Base-by-base conservation (phyloP, 2,888 invertebrate species). In the Ferdinandea cuprea region DNA sequence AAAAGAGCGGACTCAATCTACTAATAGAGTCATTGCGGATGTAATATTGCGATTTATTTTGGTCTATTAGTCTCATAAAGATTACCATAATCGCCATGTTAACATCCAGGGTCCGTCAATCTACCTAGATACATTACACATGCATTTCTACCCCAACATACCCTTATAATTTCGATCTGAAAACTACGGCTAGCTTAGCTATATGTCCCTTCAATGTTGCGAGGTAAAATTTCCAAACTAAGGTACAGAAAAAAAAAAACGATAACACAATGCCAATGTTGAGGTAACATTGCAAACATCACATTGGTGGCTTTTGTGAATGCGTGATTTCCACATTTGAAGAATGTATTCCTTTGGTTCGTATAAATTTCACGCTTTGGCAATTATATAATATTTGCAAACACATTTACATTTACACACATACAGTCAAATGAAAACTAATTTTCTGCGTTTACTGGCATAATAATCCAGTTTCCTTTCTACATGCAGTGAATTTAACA, bases 351-450 rank as follows among this genome's bases (percentile, higher is more conserved):
- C 54, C 56, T 52, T 63, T 58, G 63, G 74, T 54, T 25, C 30
- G 71, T 80, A 76, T 77, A 54, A 81, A 81, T 77, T 81, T 77
- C 77, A 81, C 81, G 77, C 71, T 66, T 61, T 77, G 71, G 25
- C 71, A 81, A 71, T 81, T 81, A 81, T 59, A 71, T 76, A 71
- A 81, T 77, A 71, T 81, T 81, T 76, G 71, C 65, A 61, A 66
- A 77, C 40, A 59, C 40, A 69, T 66, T 71, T 35, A 40, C 59
- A 9, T 54, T 44, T 21, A 56, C 32, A 58, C 28, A 7, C 17
- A 37, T 25, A 48, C 66, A 35, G 2, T 9, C 1, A 11, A 28
- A 37, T 25, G 17, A 19, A 37, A n/a, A n/a, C 3, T 52, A 46
- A 46, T 54, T 61, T 76, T 44, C 28, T 52, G 44, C 32, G 21